Conservation (phyloP, 1,140 invertebrate genomes). For the Meloidogyne chitwoodi region DNA sequence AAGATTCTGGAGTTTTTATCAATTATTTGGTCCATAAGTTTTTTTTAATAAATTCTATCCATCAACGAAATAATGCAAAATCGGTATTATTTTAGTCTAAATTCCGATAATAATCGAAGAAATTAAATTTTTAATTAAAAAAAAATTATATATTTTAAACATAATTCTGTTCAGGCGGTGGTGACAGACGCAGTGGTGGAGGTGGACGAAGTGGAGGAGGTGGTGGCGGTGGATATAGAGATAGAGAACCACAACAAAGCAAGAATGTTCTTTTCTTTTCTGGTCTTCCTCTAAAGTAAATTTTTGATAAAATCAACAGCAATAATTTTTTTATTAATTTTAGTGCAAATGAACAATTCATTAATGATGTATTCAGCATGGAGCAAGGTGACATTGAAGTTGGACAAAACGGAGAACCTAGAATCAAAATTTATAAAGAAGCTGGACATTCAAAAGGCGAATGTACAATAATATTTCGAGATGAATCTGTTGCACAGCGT, state of each 20-base stretch:
- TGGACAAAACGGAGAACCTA: conserved; percentile 31
- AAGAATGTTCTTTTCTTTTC: conserved; percentile 31
- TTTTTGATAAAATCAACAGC: background rate
- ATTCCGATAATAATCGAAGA: background rate
- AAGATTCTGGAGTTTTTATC: background rate
- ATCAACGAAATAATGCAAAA: background rate
- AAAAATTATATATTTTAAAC: background rate
- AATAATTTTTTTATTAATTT: background rate
- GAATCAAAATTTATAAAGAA: conserved; percentile 31
- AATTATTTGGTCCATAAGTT: background rate
- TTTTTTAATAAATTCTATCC: background rate
- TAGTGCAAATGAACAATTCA: conserved; percentile 34
- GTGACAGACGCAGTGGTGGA: background rate
- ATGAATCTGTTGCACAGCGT: conserved; percentile 22
- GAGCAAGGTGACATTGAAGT: conserved; percentile 22
- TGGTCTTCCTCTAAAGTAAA: conserved; percentile 32
- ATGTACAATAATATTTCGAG: conserved; percentile 28
- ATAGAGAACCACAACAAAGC: background rate
- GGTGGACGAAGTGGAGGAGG: conserved; percentile 14
- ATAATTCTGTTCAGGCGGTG: background rate
- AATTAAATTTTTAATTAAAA: background rate
- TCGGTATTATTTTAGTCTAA: background rate
- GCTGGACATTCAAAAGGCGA: conserved; percentile 35
- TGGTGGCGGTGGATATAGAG: background rate
- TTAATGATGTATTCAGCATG: conserved; percentile 32